These are phyloP conservation scores for Amazonetta brasiliensis DNA, from an alignment of 2,797 vertebrate species.

Conservation along the genomic window DNA sequence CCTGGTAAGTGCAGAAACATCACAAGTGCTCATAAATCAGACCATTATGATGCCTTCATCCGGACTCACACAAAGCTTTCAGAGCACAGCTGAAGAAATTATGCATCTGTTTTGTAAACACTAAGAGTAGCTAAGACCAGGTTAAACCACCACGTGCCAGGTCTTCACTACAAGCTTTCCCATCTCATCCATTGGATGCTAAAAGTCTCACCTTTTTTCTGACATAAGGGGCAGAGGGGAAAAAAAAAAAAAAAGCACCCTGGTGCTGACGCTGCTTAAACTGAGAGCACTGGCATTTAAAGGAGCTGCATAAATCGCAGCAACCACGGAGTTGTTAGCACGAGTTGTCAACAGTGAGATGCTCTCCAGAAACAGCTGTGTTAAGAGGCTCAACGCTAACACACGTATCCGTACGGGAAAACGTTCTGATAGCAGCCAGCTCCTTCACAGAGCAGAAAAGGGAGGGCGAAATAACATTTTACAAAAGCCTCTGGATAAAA, in stretches of 20 bases:
- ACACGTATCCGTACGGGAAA: fast-evolving
- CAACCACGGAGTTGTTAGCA: background rate
- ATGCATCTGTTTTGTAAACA: background rate
- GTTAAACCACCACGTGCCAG: background rate
- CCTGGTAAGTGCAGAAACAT: background rate
- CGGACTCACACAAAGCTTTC: background rate
- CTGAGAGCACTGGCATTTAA: fast-evolving
- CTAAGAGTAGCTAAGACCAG: background rate
- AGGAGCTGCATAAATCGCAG: background rate
- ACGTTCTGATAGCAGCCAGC: background rate
- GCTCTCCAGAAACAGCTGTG: background rate
- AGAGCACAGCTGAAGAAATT: background rate
- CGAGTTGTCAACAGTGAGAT: background rate
- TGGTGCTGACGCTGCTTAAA: background rate
- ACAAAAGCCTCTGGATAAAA: background rate
- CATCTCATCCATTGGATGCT: background rate
- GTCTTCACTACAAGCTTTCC: background rate
- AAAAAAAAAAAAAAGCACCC: fast-evolving
- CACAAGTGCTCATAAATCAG: background rate
- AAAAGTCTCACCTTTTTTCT: background rate
- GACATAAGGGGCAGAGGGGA: background rate
- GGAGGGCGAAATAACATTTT: background rate
- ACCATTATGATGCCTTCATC: background rate
- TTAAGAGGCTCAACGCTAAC: background rate
- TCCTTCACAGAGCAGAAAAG: background rate